A percentile compares a stretch with the other conserved stretches of the same genome.
Conservation (phyloP, 2,797 vertebrate species). For the Percopsis omiscomaycus region DNA sequence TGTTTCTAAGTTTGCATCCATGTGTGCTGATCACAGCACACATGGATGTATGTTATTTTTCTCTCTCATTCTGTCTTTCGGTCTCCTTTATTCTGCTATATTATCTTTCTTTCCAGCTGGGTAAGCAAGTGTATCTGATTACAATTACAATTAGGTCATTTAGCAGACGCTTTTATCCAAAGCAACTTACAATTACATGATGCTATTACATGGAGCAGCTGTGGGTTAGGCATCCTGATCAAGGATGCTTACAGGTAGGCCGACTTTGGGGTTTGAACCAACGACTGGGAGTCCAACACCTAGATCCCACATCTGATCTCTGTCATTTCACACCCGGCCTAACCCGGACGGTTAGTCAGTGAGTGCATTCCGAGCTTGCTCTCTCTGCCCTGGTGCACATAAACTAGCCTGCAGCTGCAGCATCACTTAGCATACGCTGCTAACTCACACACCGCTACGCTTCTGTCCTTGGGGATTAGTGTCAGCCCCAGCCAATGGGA, state of each 20-base stretch:
- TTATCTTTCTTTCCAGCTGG: slow-evolving; percentile 47
- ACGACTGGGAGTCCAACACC: no score
- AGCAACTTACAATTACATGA: no score
- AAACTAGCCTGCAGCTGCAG: slow-evolving; percentile 69
- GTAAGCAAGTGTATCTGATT: slow-evolving; percentile 46
- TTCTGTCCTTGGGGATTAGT: slow-evolving; percentile 69
- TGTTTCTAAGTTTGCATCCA: slow-evolving; percentile 18
- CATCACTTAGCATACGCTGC: slow-evolving; percentile 75
- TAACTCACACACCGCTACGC: slow-evolving; percentile 72
- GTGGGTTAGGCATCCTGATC: no score
- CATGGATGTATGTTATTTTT: background rate
- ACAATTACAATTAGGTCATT: no score
- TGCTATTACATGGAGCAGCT: no score
- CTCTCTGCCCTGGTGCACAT: slow-evolving; percentile 67
- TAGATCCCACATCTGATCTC: slow-evolving; percentile 50
- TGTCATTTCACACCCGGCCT: slow-evolving; percentile 72
- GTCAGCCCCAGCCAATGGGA: slow-evolving; percentile 60
- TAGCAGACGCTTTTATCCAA: no score
- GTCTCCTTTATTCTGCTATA: slow-evolving; percentile 37
- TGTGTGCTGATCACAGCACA: slow-evolving; percentile 23
- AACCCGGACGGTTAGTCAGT: slow-evolving; percentile 72
- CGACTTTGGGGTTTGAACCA: no score
- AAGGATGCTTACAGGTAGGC: no score
- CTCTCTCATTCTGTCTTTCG: background rate
- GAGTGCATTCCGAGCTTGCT: slow-evolving; percentile 63